Evolutionary conservation across 2,113 vertebrate genomes (phyloP).

Genomic region (Lucifuga dentata): DNA sequence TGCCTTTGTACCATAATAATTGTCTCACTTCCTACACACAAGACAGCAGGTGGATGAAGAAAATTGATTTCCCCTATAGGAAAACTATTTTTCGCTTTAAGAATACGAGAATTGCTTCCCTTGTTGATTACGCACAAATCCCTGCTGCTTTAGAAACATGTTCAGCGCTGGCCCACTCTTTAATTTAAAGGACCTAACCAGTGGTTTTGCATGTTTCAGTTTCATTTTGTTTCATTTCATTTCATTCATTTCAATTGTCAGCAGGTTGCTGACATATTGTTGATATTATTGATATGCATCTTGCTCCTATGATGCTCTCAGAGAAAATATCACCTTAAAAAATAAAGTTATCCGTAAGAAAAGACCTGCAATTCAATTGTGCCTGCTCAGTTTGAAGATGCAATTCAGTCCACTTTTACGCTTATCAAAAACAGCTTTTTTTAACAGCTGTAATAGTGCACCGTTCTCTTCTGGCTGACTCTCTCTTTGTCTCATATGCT

Average conservation of each 20-base stretch:
- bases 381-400: slow-evolving; percentile 51
- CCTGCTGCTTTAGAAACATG: slow-evolving; percentile 3
- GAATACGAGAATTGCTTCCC: neutral
- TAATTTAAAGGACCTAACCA: slow-evolving; percentile 9
- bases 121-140: neutral
- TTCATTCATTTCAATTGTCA: no score
- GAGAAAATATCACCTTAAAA: slow-evolving; percentile 4
- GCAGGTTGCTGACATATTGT: no score
- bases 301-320: no score
- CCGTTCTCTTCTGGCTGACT: slow-evolving; percentile 41
- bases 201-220: no score
- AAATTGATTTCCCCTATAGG: slow-evolving; percentile 26
- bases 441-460: slow-evolving; percentile 17
- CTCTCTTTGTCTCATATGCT: neutral
- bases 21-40: slow-evolving; percentile 36
- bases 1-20: slow-evolving; percentile 18
- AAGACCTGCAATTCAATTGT: slow-evolving; percentile 56
- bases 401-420: slow-evolving; percentile 48
- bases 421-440: slow-evolving; percentile 39
- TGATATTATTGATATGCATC: no score
- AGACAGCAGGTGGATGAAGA: slow-evolving; percentile 33
- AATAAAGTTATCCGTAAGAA: slow-evolving; percentile 50
- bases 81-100: slow-evolving; percentile 4
- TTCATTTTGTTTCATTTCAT: no score
- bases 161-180: slow-evolving; percentile 9